A percentile compares a stretch with the other conserved stretches of the same genome.
Conservation (phyloP, 1,140 invertebrate species). For the Drosophila pseudoananassae region DNA sequence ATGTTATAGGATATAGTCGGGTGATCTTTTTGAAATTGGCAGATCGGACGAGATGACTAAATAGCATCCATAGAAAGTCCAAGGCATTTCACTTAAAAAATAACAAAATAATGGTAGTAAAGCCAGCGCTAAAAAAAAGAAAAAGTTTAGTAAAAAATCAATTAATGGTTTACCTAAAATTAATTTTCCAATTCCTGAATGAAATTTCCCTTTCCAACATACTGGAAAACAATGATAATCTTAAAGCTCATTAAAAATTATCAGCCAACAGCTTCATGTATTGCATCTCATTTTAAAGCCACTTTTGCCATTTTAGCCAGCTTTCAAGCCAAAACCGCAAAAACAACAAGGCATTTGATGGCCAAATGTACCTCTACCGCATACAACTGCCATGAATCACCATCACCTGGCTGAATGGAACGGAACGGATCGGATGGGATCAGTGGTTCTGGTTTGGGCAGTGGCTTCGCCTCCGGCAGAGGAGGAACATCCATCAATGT, state of each 20-base stretch:
- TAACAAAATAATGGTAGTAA: too few species aligned
- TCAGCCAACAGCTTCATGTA: slow-evolving; percentile 46
- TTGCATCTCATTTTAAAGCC: slow-evolving; percentile 10
- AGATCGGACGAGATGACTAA: too few species aligned
- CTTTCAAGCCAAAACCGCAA: slow-evolving; percentile 34
- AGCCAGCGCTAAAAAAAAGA: too few species aligned
- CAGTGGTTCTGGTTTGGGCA: slow-evolving; percentile 12
- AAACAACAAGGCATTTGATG: slow-evolving; percentile 55
- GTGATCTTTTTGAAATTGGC: too few species aligned
- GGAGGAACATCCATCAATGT: slow-evolving; percentile 78
- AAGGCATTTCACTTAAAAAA: too few species aligned
- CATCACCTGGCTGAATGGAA: slow-evolving; percentile 65
- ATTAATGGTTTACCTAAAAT: too few species aligned
- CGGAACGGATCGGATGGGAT: slow-evolving; percentile 19
- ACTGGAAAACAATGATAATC: slow-evolving; percentile 39
- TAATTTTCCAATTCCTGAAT: too few species aligned
- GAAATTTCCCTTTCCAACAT: background rate
- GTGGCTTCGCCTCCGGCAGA: slow-evolving; percentile 22
- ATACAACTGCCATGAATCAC: slow-evolving; percentile 80
- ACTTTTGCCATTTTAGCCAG: slow-evolving; percentile 8
- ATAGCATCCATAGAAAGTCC: too few species aligned
- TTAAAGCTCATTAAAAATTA: slow-evolving; percentile 57
- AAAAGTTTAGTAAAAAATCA: too few species aligned
- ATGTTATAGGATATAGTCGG: too few species aligned
- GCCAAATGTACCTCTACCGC: slow-evolving; percentile 63